Evolutionary conservation across 1,140 invertebrate species (phyloP).

Genomic region (Vollenhovia emeryi): DNA sequence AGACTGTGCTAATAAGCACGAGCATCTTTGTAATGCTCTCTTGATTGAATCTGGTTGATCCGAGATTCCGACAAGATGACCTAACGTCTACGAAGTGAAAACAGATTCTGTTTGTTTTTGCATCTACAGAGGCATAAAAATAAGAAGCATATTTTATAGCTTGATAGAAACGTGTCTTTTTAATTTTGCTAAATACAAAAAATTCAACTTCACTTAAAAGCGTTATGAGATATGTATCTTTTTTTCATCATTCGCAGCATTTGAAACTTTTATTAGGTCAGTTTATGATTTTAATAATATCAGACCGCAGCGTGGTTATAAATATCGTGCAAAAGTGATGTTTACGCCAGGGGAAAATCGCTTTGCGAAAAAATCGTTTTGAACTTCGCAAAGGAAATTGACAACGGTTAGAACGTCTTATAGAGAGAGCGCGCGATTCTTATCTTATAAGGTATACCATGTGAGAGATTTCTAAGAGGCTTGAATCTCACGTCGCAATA

Average conservation of each 20-base stretch:
- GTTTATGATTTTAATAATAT: constrained; percentile 1
- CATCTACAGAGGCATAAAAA: background rate
- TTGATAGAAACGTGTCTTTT: background rate
- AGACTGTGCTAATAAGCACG: constrained; percentile 86
- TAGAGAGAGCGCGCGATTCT: background rate
- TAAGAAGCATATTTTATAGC: background rate
- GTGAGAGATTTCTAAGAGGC: background rate
- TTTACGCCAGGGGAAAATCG: background rate
- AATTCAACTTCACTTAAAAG: no score
- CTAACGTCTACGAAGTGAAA: constrained; percentile 80
- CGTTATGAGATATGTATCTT: background rate
- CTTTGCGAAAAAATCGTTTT: background rate
- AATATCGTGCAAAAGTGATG: background rate
- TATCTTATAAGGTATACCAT: background rate
- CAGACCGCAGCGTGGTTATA: background rate
- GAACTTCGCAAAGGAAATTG: background rate
- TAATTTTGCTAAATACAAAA: background rate
- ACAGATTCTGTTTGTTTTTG: background rate
- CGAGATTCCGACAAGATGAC: constrained; percentile 82
- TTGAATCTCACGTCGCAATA: constrained; percentile 1
- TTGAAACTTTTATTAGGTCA: background rate
- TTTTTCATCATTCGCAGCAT: background rate
- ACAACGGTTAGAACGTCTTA: background rate
- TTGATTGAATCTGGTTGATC: constrained; percentile 84
- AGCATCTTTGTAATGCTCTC: constrained; percentile 87